Evolutionary conservation across 2,888 invertebrate genomes (phyloP).

Genomic region (Azorinus chamasolen): DNA sequence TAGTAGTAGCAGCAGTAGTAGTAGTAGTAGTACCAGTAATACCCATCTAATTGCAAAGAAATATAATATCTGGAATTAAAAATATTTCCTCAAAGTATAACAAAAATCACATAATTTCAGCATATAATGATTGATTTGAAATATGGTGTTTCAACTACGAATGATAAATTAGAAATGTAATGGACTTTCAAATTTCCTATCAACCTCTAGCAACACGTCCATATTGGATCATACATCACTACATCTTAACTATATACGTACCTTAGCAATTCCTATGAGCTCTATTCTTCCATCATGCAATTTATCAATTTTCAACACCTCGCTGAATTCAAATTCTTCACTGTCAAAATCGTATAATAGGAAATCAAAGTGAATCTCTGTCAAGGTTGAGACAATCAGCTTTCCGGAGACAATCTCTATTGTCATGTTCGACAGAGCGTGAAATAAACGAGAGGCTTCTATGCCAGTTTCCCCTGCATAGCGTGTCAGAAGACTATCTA

Average conservation of each 20-base stretch:
- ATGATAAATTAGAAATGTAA: too few species aligned
- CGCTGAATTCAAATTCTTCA: slow-evolving; percentile 15
- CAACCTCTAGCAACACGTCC: too few species aligned
- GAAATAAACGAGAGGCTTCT: slow-evolving; percentile 23
- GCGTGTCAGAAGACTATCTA: slow-evolving; percentile 12
- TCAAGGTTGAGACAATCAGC: slow-evolving; percentile 23
- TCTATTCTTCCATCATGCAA: slow-evolving; percentile 31
- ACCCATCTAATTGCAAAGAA: too few species aligned
- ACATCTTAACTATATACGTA: slow-evolving; percentile 17
- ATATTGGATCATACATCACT: too few species aligned
- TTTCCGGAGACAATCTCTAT: slow-evolving; percentile 28
- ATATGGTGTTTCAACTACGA: too few species aligned
- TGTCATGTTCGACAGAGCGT: slow-evolving; percentile 23
- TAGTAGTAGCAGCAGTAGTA: too few species aligned
- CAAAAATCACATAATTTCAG: too few species aligned
- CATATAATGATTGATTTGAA: too few species aligned
- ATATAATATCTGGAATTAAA: too few species aligned
- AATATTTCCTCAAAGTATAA: too few species aligned
- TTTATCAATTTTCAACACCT: slow-evolving; percentile 32
- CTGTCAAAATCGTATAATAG: slow-evolving; percentile 38
- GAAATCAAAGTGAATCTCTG: slow-evolving; percentile 53
- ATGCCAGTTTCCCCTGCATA: background rate
- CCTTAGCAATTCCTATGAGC: slow-evolving; percentile 27
- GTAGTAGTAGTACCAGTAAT: too few species aligned
- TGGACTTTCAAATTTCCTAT: too few species aligned